Conservation (phyloP, 2,888 invertebrate species). For the Bellardia pandia region DNA sequence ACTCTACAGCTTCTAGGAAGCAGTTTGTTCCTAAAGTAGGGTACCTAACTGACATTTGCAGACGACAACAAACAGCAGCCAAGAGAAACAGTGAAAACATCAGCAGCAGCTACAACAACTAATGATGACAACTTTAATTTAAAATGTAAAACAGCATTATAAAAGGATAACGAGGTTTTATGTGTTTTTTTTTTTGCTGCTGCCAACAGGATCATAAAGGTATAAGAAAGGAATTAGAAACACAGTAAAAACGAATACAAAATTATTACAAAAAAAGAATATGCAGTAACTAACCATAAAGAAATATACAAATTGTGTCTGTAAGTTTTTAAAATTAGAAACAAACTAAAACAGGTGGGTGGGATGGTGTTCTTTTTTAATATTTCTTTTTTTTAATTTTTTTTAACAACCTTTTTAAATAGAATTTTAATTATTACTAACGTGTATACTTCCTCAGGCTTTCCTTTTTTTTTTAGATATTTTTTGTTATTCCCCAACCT, state of each 20-base stretch:
- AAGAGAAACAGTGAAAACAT: conserved; percentile 4
- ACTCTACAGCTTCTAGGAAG: no score
- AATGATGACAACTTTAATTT: conserved; percentile 55
- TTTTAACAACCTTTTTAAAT: no score
- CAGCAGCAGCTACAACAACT: conserved; percentile 37
- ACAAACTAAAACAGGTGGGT: conserved; percentile 22
- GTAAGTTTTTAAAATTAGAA: neutral
- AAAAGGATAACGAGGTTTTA: conserved; percentile 61
- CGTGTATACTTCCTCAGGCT: no score
- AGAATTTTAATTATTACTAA: no score
- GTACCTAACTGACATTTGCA: conserved; percentile 24
- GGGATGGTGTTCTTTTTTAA: neutral
- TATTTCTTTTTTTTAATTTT: no score
- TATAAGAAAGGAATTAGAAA: conserved; percentile 13
- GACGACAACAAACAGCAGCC: conserved; percentile 2
- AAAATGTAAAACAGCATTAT: conserved; percentile 63
- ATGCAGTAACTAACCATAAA: neutral
- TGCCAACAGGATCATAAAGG: neutral
- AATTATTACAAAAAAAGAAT: conserved; percentile 1
- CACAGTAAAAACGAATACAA: neutral
- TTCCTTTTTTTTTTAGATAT: no score
- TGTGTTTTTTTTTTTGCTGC: neutral
- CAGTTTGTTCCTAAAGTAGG: neutral
- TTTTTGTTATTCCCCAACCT: no score
- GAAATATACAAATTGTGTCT: neutral